Percentiles rank a stretch among this genome's conserved stretches.
Conservation (phyloP, 2,888 invertebrate genomes). For the Zelleria hepariella region DNA sequence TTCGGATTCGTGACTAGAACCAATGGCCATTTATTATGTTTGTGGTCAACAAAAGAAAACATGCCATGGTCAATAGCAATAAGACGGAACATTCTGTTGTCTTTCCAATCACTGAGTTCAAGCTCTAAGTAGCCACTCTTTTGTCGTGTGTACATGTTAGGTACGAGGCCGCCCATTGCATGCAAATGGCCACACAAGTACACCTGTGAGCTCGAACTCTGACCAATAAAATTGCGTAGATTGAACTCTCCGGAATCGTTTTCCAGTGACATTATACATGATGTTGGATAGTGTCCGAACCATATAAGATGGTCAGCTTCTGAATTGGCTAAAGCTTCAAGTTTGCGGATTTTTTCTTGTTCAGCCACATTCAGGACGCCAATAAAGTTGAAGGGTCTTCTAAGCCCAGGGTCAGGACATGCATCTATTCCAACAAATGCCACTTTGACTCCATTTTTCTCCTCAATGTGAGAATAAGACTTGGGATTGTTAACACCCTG, state of each 20-base stretch:
- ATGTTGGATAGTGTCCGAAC: slow-evolving; percentile 95
- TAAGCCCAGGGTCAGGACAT: slow-evolving; percentile 87
- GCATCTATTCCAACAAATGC: slow-evolving; percentile 92
- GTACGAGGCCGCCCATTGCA: slow-evolving; percentile 82
- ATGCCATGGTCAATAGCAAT: slow-evolving; percentile 91
- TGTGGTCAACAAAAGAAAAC: slow-evolving; percentile 86
- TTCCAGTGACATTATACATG: slow-evolving; percentile 80
- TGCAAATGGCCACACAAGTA: slow-evolving; percentile 95
- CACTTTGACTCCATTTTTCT: slow-evolving; percentile 74
- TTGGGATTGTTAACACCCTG: slow-evolving; percentile 79
- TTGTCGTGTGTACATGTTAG: slow-evolving; percentile 90
- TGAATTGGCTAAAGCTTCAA: slow-evolving; percentile 68
- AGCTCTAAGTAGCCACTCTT: slow-evolving; percentile 86
- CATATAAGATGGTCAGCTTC: slow-evolving; percentile 58
- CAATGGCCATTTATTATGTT: slow-evolving; percentile 84
- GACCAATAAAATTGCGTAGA: slow-evolving; percentile 72
- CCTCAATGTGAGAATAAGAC: slow-evolving; percentile 78
- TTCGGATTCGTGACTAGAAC: slow-evolving; percentile 93
- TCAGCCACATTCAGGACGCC: slow-evolving; percentile 77
- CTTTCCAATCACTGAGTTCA: slow-evolving; percentile 94
- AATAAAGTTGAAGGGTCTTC: slow-evolving; percentile 92
- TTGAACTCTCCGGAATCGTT: slow-evolving; percentile 57
- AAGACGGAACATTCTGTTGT: slow-evolving; percentile 86
- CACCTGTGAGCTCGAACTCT: slow-evolving; percentile 74
- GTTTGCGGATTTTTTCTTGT: slow-evolving; percentile 67